A percentile compares a stretch with the other conserved stretches of the same genome.
Evolutionary conservation across 2,113 vertebrate genomes (phyloP).

Genomic region (Connochaetes taurinus): DNA sequence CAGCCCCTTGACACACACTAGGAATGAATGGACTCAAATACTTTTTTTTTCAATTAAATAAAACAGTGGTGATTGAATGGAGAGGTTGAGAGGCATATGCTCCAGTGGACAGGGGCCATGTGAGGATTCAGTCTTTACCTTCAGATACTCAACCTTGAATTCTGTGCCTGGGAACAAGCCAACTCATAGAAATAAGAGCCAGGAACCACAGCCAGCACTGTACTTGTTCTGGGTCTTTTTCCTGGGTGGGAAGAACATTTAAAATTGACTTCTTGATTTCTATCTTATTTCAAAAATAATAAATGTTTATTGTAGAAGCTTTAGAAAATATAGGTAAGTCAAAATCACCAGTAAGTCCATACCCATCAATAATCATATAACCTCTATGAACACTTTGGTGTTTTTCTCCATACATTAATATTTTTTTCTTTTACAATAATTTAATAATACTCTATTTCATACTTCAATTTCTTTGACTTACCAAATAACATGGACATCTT

Average conservation of each 20-base stretch:
- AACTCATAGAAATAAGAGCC: not conserved
- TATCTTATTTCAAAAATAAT: not conserved
- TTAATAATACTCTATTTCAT: not conserved
- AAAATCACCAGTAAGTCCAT: not conserved
- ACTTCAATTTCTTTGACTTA: not conserved
- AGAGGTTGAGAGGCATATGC: not conserved
- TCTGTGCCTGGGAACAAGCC: not conserved
- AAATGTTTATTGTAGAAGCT: not conserved
- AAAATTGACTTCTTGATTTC: not conserved
- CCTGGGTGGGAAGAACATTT: not conserved
- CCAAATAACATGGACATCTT: not conserved
- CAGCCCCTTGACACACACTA: not conserved
- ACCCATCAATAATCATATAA: not conserved
- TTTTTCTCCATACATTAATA: not conserved
- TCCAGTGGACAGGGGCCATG: not conserved
- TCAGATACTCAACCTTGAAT: not conserved
- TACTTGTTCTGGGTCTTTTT: not conserved
- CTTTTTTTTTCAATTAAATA: not conserved
- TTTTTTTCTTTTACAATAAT: not conserved
- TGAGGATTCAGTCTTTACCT: not conserved
- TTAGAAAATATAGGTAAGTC: not conserved
- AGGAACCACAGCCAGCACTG: not conserved
- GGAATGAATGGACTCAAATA: not conserved
- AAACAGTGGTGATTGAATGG: not conserved
- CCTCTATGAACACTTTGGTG: not conserved